Evolutionary conservation across 2,888 invertebrate genomes (phyloP).

Genomic region (Cordilura impudica): DNA sequence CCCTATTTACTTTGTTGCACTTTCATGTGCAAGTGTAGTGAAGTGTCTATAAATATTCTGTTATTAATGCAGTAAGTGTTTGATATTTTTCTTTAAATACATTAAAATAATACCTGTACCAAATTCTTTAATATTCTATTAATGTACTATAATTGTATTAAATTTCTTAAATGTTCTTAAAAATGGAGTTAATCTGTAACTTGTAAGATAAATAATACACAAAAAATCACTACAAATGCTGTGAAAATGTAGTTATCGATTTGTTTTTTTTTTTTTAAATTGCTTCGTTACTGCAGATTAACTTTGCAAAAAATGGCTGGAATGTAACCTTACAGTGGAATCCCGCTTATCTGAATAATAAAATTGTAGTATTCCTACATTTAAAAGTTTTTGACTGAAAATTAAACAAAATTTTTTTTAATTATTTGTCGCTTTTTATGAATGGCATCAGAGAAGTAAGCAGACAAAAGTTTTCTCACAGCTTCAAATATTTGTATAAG

Average conservation of each 20-base stretch:
- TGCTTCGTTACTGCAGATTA: conserved; percentile 9
- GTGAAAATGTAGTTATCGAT: background rate
- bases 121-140: background rate
- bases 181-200: too few relatives aligned
- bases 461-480: too few relatives aligned
- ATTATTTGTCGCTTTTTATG: too few relatives aligned
- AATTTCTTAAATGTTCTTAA: background rate
- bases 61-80: conserved; percentile 25
- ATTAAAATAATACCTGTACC: background rate
- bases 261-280: conserved; percentile 12
- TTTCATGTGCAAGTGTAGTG: conserved; percentile 42
- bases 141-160: background rate
- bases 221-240: background rate
- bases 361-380: too few relatives aligned
- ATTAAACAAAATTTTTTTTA: too few relatives aligned
- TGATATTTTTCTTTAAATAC: background rate
- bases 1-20: conserved; percentile 63
- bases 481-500: too few relatives aligned
- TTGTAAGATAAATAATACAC: background rate
- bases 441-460: too few relatives aligned
- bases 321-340: background rate
- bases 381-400: too few relatives aligned
- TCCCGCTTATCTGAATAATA: background rate
- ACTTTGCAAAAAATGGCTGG: background rate
- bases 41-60: conserved; percentile 12